These are phyloP conservation scores for Ploceus nigricollis DNA, from an alignment of 2,113 vertebrate genomes.

Conservation along the genomic window DNA sequence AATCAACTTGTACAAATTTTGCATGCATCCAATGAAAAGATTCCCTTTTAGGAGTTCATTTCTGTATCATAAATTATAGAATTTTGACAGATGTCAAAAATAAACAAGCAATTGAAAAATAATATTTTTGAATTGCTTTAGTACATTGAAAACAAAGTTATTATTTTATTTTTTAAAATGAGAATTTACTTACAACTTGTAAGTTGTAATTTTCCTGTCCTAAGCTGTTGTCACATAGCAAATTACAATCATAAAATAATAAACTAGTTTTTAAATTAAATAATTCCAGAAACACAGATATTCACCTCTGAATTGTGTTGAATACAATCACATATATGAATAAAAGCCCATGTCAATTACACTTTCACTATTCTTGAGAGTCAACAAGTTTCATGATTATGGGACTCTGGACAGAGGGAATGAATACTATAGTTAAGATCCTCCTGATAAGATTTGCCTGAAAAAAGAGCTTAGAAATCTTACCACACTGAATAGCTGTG, in stretches of 20 bases:
- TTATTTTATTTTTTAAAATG: not conserved
- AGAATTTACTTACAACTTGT: not conserved
- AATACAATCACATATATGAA: not conserved
- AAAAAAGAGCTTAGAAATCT: not conserved
- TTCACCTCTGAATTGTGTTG: not conserved
- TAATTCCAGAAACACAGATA: not conserved
- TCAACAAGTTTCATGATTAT: not conserved
- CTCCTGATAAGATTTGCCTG: not conserved
- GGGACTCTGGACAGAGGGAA: not conserved
- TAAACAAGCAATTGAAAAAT: not conserved
- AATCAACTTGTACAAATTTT: not conserved
- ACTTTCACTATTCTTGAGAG: not conserved
- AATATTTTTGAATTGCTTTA: not conserved
- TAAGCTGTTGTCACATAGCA: not conserved
- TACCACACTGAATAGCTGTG: not conserved
- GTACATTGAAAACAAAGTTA: not conserved
- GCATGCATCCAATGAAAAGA: not conserved
- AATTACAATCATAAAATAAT: not conserved
- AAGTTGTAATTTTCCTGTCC: not conserved
- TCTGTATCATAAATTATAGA: not conserved
- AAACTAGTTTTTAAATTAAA: not conserved
- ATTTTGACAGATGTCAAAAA: not conserved
- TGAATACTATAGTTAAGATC: not conserved
- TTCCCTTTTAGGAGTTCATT: not conserved
- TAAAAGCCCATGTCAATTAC: not conserved